Percentiles rank a stretch among this genome's conserved stretches.
Evolutionary conservation across 2,113 vertebrate genomes (phyloP).

Genomic region (Cynoglossus semilaevis): DNA sequence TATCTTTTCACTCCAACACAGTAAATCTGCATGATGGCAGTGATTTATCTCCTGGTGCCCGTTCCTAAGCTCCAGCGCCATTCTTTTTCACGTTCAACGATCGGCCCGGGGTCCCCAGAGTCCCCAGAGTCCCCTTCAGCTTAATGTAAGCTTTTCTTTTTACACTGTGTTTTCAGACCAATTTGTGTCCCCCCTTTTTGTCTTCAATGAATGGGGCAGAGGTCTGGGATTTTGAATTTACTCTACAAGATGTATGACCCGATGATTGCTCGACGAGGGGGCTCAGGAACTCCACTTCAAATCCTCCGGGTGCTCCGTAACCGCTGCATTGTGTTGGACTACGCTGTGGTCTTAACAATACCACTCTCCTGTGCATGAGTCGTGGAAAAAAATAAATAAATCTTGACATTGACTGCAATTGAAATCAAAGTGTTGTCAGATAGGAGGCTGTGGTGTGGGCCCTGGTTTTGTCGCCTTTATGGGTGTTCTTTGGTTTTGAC

Average conservation of each 20-base stretch:
- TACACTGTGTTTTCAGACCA: constrained; percentile 81
- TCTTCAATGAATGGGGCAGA: constrained; percentile 74
- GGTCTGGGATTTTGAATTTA: constrained; percentile 73
- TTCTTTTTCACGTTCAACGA: constrained; percentile 83
- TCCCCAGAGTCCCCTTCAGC: constrained; percentile 89
- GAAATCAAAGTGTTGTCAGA: constrained; percentile 44
- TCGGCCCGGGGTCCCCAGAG: constrained; percentile 74
- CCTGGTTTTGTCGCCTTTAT: constrained; percentile 10
- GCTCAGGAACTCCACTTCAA: constrained; percentile 53
- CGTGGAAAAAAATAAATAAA: constrained; percentile 21
- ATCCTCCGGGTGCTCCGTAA: constrained; percentile 62
- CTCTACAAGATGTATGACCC: constrained; percentile 71
- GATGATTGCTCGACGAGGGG: constrained; percentile 55
- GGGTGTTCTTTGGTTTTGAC: constrained; percentile 21
- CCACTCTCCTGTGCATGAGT: constrained; percentile 28
- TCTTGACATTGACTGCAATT: constrained; percentile 57
- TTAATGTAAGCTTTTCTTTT: constrained; percentile 82
- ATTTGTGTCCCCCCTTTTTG: constrained; percentile 78
- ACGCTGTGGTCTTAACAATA: constrained; percentile 56
- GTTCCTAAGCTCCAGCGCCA: constrained; percentile 73
- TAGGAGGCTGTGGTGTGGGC: constrained; percentile 30
- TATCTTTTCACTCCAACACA: constrained; percentile 88
- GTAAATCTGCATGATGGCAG: constrained; percentile 89
- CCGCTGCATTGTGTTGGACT: constrained; percentile 57
- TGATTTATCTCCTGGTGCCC: constrained; percentile 88